Conservation (phyloP, 2,888 invertebrate species). For the Andrena praecox region DNA sequence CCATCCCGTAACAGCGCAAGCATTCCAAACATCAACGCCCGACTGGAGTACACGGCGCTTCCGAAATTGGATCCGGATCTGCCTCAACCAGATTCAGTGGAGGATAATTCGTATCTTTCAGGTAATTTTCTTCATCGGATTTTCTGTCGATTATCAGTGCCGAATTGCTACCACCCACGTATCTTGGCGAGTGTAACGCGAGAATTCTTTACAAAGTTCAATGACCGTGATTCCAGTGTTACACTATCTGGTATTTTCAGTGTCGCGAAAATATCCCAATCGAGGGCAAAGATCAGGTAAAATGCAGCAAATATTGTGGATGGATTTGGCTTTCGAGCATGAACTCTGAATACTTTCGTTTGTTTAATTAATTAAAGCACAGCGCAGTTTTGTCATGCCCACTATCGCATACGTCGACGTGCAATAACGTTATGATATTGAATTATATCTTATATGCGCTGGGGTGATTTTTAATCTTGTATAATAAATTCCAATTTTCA, state of each 20-base stretch:
- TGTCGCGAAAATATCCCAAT: slow-evolving; percentile 71
- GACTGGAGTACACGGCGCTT: slow-evolving; percentile 85
- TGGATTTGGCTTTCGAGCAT: slow-evolving; percentile 55
- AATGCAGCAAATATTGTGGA: slow-evolving; percentile 43
- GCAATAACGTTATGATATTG: neutral
- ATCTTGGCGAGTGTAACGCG: slow-evolving; percentile 1
- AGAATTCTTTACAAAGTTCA: slow-evolving; percentile 1
- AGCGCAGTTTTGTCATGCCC: slow-evolving; percentile 10
- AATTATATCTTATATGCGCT: neutral
- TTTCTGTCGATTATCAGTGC: neutral
- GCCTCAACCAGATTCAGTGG: slow-evolving; percentile 77
- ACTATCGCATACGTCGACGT: neutral
- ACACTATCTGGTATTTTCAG: slow-evolving; percentile 75
- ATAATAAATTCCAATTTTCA: slow-evolving; percentile 72
- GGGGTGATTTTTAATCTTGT: neutral
- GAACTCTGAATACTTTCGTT: slow-evolving; percentile 29
- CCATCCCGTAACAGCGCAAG: slow-evolving; percentile 78
- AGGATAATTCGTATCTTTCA: slow-evolving; percentile 74
- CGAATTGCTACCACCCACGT: neutral
- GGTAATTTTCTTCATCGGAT: slow-evolving; percentile 64
- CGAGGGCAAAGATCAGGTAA: slow-evolving; percentile 76
- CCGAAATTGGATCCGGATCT: slow-evolving; percentile 83
- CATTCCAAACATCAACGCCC: slow-evolving; percentile 82
- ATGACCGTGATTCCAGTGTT: slow-evolving; percentile 34
- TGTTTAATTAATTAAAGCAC: slow-evolving; percentile 31